phyloP scores from a whole-genome alignment of 2,797 vertebrate genomes.

The Sebastolobus alascanus region DNA sequence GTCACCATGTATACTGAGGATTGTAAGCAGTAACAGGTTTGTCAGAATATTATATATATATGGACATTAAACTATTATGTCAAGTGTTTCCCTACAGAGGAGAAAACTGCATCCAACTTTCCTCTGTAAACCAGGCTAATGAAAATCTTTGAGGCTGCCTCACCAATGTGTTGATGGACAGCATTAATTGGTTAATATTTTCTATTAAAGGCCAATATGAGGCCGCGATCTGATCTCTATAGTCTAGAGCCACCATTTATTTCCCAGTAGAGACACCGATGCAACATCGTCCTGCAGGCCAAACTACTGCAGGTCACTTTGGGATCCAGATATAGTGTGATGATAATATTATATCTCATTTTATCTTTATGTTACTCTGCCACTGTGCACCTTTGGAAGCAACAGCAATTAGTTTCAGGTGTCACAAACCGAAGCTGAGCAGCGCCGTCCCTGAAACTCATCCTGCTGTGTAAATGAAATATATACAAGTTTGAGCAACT shows the following conservation, averaged over 20 bases:
- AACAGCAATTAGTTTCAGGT: neutral
- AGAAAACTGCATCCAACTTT: neutral
- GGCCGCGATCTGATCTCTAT: neutral
- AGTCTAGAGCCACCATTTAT: conserved; percentile 1
- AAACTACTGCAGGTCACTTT: neutral
- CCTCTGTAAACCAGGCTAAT: neutral
- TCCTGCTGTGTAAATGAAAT: neutral
- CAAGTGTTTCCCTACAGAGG: neutral
- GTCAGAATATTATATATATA: neutral
- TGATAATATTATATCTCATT: neutral
- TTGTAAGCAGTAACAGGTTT: neutral
- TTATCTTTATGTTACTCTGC: neutral
- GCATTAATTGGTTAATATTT: conserved; percentile 6
- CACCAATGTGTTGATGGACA: neutral
- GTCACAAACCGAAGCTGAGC: neutral
- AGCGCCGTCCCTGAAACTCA: neutral
- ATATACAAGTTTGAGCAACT: neutral
- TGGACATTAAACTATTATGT: neutral
- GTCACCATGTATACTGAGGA: neutral
- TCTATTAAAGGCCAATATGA: neutral
- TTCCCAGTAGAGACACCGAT: conserved; percentile 13
- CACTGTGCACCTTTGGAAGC: neutral
- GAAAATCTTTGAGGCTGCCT: neutral
- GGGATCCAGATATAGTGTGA: neutral
- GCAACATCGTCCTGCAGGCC: neutral